Evolutionary conservation across 2,113 vertebrate species (phyloP), one percentile per base, ranked within the genome.

Genomic region (Colius striatus): DNA sequence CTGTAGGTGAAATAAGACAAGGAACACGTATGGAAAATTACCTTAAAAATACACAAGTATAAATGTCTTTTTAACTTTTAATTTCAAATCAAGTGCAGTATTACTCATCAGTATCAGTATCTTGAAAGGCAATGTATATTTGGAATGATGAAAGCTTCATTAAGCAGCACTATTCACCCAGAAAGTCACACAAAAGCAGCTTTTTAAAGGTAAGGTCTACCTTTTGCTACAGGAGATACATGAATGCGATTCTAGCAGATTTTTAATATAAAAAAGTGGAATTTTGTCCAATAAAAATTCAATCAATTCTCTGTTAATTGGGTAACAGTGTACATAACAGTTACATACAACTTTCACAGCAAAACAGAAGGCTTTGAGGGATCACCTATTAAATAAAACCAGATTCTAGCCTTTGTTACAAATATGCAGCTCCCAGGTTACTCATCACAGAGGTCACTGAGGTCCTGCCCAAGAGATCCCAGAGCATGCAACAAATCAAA

Each of bases 41-140:
- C 20, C 57, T 81, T 84, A 55, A 94, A 86, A 61, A 75, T 48
- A 47, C 5, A 55, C 17, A 61, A 55, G 27, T 66, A 85, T 90
- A 9, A 85, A 16, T 57, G 65, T 47, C n/a, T 71, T 55, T 55
- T 50, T 38, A 81, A 90, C 11, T 67, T 58, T 47, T 68, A 6
- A 84, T 81, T 87, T 89, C 73, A 90, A 89, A 92, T n/a, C 32
- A 92, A 92, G 20, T 65, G n/a, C 71, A 87, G 26, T 22, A 13
- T 68, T 60, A 91, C 53, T 90, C 26, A 11, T 57, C 72, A 70
- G 53, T 80, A 72, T 78, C 27, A 47, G 50, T 2, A 4, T 50
- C n/a, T 82, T 51, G 23, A 53, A 36, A 26, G 89, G 48, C 15
- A 86, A 75, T 63, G 84, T 61, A 19, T 22, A 22, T 27, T 89